A percentile compares a stretch with the other conserved stretches of the same genome.
phyloP scores from a whole-genome alignment of 2,113 vertebrate species.

The Ploceus nigricollis region DNA sequence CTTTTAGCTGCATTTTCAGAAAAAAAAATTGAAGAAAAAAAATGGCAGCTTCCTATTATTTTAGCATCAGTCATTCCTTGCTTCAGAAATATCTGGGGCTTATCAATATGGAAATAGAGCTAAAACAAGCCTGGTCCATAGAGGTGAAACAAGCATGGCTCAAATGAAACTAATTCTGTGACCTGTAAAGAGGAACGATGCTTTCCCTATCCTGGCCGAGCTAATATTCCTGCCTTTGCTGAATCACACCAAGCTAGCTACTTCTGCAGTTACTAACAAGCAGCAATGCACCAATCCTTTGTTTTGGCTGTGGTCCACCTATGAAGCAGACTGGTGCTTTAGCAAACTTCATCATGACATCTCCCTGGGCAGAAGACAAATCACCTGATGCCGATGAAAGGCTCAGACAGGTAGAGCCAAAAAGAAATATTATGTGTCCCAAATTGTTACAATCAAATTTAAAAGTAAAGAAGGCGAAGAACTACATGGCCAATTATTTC shows the following conservation, averaged over 20 bases:
- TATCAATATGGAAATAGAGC: background rate
- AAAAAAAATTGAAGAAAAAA: background rate
- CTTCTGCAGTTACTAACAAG: background rate
- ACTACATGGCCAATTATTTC: background rate
- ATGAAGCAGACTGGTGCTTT: background rate
- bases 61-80: background rate
- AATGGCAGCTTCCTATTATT: background rate
- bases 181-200: background rate
- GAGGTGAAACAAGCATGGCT: background rate
- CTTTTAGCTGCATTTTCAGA: background rate
- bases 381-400: accelerated
- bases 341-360: background rate
- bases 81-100: background rate
- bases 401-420: background rate
- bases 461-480: background rate
- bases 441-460: background rate
- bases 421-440: background rate
- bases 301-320: background rate
- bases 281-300: background rate
- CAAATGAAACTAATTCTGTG: background rate
- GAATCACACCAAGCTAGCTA: background rate
- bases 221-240: background rate
- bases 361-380: background rate
- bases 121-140: background rate
- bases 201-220: background rate